Evolutionary conservation across 2,113 vertebrate species (phyloP).

Genomic region (Maccullochella peelii): DNA sequence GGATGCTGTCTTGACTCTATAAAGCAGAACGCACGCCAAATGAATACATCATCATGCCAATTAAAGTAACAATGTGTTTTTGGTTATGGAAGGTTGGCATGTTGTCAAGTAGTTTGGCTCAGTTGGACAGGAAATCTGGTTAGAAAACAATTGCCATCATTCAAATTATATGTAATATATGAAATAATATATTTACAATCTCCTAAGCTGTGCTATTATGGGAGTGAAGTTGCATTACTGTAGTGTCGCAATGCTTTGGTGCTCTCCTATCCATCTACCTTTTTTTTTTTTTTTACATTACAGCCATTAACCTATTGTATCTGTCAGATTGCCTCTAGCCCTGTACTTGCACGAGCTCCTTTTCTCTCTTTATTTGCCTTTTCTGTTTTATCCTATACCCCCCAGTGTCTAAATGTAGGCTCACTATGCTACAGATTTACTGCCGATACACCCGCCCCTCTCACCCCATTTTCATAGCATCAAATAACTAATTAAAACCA

Average conservation of each 20-base stretch:
- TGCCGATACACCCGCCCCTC: too few species aligned
- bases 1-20: slow-evolving; percentile 69
- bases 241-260: background rate
- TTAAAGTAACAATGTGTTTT: slow-evolving; percentile 69
- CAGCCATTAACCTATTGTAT: slow-evolving; percentile 7
- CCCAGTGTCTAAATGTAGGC: background rate
- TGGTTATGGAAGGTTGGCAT: slow-evolving; percentile 48
- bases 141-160: slow-evolving; percentile 6
- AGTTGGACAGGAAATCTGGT: slow-evolving; percentile 30
- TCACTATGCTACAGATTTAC: background rate
- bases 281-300: slow-evolving; percentile 15
- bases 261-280: background rate
- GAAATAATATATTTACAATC: slow-evolving; percentile 19
- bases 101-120: slow-evolving; percentile 48
- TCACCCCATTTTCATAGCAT: too few species aligned
- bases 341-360: background rate
- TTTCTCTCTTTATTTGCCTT: background rate
- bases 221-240: background rate
- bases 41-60: slow-evolving; percentile 72
- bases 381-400: background rate
- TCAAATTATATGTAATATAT: slow-evolving; percentile 36
- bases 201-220: slow-evolving; percentile 8
- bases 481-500: too few species aligned
- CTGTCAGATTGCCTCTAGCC: background rate
- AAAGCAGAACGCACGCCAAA: slow-evolving; percentile 71